A percentile compares a stretch with the other conserved stretches of the same genome.
Conservation (phyloP, 2,113 vertebrate genomes). For the Cardinalis cardinalis region DNA sequence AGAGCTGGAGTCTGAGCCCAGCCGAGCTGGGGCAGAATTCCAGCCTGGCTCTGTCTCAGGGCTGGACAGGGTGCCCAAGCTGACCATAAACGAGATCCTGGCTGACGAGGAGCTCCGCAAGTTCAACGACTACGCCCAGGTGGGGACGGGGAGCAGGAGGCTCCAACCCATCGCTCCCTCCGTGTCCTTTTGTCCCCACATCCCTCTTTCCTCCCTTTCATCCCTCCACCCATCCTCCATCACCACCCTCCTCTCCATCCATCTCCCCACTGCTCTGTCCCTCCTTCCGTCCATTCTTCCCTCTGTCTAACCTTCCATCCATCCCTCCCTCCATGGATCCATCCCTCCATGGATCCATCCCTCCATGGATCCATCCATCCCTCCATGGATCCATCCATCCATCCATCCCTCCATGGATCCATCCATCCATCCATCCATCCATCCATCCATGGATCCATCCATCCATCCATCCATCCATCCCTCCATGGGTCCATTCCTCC, state of each 20-base stretch:
- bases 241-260: too few relatives aligned
- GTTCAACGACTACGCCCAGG: slow-evolving; percentile 82
- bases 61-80: not conserved
- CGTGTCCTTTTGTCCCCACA: too few relatives aligned
- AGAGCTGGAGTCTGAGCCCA: rapidly evolving
- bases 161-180: rapidly evolving
- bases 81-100: slow-evolving; percentile 72
- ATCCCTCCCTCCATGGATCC: not conserved
- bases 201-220: not conserved
- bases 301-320: too few relatives aligned
- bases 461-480: too few relatives aligned
- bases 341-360: too few relatives aligned
- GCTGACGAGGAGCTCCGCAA: slow-evolving; percentile 44
- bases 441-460: not conserved
- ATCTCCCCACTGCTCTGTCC: not conserved
- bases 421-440: too few relatives aligned
- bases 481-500: too few relatives aligned
- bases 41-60: not conserved
- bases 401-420: too few relatives aligned
- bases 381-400: too few relatives aligned
- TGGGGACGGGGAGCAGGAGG: not conserved
- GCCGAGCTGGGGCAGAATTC: rapidly evolving
- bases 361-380: too few relatives aligned
- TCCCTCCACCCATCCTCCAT: not conserved
- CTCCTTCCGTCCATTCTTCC: not conserved